Percentiles rank a stretch among this genome's conserved stretches.
Conservation (phyloP, 2,888 invertebrate species). For the Pharmacophagus antenor region DNA sequence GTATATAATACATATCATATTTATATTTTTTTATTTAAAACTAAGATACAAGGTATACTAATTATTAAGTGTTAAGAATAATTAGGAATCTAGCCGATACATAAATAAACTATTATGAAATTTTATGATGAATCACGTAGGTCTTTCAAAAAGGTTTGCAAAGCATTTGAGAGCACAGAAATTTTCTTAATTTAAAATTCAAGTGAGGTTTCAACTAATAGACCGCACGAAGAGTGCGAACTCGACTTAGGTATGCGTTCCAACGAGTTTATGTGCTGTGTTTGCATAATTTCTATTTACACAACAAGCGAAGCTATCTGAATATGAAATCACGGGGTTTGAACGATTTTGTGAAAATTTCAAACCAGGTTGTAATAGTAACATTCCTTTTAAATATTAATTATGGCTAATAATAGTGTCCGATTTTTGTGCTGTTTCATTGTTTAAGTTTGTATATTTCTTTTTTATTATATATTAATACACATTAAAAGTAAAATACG, state of each 20-base stretch:
- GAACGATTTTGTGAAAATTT: slow-evolving; percentile 10
- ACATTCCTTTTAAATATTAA: neutral
- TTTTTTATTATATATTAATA: neutral
- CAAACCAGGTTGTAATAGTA: too few species aligned
- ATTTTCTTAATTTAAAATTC: slow-evolving; percentile 25
- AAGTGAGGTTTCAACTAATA: slow-evolving; percentile 20
- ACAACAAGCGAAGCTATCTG: slow-evolving; percentile 16
- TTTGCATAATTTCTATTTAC: slow-evolving; percentile 27
- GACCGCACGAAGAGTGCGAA: slow-evolving; percentile 25
- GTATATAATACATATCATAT: too few species aligned
- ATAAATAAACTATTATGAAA: neutral
- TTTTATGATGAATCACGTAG: neutral
- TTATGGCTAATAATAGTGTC: neutral
- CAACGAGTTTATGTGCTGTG: slow-evolving; percentile 26
- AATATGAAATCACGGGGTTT: slow-evolving; percentile 10
- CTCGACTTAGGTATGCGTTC: slow-evolving; percentile 22
- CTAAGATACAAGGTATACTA: too few species aligned
- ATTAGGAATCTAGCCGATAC: too few species aligned
- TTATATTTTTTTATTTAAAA: too few species aligned
- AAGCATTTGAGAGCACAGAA: slow-evolving; percentile 9
- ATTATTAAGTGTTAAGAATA: too few species aligned
- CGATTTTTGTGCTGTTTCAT: neutral
- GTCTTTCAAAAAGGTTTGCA: slow-evolving; percentile 3
- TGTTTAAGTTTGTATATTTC: too few species aligned
- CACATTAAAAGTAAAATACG: too few species aligned